These are phyloP conservation scores for Aspidapion aeneum DNA, from an alignment of 2,888 invertebrate genomes.

Conservation along the genomic window DNA sequence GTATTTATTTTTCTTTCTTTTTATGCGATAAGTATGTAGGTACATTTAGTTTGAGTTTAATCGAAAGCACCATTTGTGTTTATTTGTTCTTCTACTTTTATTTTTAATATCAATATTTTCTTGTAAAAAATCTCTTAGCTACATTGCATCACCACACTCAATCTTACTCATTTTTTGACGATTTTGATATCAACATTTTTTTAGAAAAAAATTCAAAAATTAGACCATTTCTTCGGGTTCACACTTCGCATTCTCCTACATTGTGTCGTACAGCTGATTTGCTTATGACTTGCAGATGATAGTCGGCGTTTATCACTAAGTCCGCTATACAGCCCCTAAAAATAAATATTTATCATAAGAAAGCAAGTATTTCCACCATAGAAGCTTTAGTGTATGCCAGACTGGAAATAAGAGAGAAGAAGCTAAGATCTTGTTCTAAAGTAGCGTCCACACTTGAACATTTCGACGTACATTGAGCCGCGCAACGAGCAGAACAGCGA, in stretches of 20 bases:
- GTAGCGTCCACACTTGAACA: no score
- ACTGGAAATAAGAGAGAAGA: no score
- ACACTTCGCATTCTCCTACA: slow-evolving; percentile 45
- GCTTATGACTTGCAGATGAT: slow-evolving; percentile 50
- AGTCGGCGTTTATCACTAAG: slow-evolving; percentile 59
- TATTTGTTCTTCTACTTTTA: neutral
- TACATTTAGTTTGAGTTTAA: no score
- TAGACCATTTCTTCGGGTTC: slow-evolving; percentile 19
- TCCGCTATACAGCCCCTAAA: slow-evolving; percentile 59
- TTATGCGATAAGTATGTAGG: no score
- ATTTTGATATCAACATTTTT: neutral
- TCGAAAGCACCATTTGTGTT: no score
- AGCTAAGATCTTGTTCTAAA: no score
- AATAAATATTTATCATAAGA: no score
- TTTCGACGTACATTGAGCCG: no score
- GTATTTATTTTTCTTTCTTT: no score
- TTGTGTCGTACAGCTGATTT: slow-evolving; percentile 52
- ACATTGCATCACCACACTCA: neutral
- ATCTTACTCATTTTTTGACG: neutral
- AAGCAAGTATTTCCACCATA: no score
- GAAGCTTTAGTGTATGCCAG: no score
- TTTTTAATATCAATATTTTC: neutral
- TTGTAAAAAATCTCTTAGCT: neutral
- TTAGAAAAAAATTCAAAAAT: neutral
- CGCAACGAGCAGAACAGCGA: no score